Evolutionary conservation across 2,888 invertebrate species (phyloP).

Genomic region (Lithophane ornitopus): DNA sequence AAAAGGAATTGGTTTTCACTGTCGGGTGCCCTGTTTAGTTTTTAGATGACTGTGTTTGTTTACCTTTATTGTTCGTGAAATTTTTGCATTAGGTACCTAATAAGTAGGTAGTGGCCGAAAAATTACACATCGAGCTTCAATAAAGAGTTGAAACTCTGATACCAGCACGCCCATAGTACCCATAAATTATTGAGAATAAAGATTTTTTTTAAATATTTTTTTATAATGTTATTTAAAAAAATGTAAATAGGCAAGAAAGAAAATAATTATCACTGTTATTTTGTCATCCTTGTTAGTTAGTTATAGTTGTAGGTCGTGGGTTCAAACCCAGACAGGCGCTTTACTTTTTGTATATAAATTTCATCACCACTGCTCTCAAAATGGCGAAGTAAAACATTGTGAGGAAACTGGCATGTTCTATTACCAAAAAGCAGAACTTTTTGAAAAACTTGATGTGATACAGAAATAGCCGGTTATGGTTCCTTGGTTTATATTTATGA

Average conservation of each 20-base stretch:
- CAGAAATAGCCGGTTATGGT: neutral
- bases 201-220: too few relatives aligned
- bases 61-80: neutral
- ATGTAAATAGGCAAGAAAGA: too few relatives aligned
- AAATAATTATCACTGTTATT: neutral
- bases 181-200: neutral
- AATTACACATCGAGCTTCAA: neutral
- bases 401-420: too few relatives aligned
- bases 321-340: too few relatives aligned
- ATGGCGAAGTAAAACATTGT: too few relatives aligned
- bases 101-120: neutral
- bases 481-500: neutral
- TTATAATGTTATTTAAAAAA: too few relatives aligned
- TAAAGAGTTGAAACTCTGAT: neutral
- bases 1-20: neutral
- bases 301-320: too few relatives aligned
- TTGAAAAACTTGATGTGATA: neutral
- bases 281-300: neutral
- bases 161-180: neutral
- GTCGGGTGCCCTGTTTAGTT: constrained; percentile 2
- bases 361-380: too few relatives aligned
- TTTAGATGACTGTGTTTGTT: neutral
- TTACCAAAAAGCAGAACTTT: neutral
- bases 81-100: neutral
- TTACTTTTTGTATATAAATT: too few relatives aligned